Evolutionary conservation across 1,140 invertebrate species (phyloP).

Genomic region (Papilio dardanus): DNA sequence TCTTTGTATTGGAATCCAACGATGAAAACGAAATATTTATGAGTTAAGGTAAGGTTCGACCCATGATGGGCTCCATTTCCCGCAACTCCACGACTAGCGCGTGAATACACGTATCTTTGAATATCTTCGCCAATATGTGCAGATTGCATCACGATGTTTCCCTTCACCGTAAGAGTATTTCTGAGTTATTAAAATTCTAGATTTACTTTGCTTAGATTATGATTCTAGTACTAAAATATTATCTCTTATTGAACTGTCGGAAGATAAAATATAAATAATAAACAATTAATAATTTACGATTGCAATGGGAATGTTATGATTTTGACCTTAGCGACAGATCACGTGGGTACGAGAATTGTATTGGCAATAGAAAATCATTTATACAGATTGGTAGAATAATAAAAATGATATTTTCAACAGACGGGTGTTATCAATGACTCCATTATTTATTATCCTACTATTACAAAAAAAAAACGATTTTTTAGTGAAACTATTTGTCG

Average conservation of each 20-base stretch:
- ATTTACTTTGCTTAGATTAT: background rate
- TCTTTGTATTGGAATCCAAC: background rate
- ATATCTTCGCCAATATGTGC: too few species aligned
- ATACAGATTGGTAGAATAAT: background rate
- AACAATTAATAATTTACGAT: conserved; percentile 5
- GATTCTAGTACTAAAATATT: background rate
- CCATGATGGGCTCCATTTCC: too few species aligned
- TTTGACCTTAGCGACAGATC: background rate
- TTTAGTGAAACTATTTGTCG: too few species aligned
- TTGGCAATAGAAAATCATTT: background rate
- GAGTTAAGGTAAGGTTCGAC: too few species aligned
- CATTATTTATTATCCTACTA: background rate
- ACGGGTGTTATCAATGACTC: background rate
- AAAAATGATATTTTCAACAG: background rate
- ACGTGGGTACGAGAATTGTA: background rate
- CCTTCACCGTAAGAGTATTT: too few species aligned
- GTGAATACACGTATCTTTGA: too few species aligned
- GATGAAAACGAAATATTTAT: background rate
- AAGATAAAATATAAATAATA: background rate
- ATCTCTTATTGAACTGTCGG: background rate
- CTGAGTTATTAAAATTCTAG: background rate
- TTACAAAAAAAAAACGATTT: background rate
- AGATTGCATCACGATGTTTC: too few species aligned
- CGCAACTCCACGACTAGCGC: too few species aligned
- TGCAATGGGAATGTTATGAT: conserved; percentile 3